phyloP scores from a whole-genome alignment of 2,888 invertebrate genomes.

The Capitulum mitella region DNA sequence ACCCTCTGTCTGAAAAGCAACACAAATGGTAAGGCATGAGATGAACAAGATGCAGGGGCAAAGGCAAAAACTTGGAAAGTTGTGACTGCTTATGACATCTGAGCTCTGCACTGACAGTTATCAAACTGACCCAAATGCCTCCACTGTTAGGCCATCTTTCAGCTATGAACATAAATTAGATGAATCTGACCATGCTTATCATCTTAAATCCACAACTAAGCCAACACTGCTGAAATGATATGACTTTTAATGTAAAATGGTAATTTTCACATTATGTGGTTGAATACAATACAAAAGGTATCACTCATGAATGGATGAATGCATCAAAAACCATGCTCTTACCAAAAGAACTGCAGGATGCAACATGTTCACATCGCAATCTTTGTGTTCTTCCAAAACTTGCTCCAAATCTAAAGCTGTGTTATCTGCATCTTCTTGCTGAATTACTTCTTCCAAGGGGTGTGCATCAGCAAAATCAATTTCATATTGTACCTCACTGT shows the following conservation, averaged over 20 bases:
- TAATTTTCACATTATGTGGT: too few species aligned
- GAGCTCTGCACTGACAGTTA: neutral
- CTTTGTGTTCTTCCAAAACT: neutral
- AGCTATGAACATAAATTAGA: slow-evolving; percentile 24
- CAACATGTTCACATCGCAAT: neutral
- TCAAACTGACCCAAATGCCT: slow-evolving; percentile 4
- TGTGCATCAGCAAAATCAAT: neutral
- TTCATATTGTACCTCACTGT: neutral
- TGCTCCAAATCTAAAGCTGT: neutral
- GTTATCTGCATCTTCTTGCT: neutral
- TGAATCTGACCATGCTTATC: too few species aligned
- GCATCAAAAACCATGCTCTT: slow-evolving; percentile 11
- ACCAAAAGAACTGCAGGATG: neutral
- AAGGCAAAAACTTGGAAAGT: neutral
- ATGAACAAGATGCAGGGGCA: neutral
- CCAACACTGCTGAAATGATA: slow-evolving; percentile 22
- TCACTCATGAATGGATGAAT: too few species aligned
- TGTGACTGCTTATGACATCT: neutral
- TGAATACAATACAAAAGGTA: too few species aligned
- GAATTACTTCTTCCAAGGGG: neutral
- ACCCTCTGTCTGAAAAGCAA: neutral
- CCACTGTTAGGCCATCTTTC: too few species aligned
- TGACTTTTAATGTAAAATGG: slow-evolving; percentile 27
- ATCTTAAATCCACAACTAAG: too few species aligned
- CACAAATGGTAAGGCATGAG: neutral